phyloP scores from a whole-genome alignment of 2,797 vertebrate genomes.

The Pogoniulus pusillus region DNA sequence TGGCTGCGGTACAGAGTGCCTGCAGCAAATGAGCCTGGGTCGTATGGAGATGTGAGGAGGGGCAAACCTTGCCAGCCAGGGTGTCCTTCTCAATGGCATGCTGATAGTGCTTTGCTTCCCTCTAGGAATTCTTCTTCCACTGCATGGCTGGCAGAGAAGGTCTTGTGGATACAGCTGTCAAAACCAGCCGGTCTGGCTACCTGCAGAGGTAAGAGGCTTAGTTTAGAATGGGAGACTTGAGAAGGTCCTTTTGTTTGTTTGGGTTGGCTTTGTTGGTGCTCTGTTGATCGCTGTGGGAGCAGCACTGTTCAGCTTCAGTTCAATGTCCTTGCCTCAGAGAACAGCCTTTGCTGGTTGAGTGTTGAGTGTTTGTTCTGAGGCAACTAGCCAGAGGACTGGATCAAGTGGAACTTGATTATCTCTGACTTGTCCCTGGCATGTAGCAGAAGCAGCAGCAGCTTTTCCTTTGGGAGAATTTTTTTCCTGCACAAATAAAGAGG shows the following conservation, averaged over 20 bases:
- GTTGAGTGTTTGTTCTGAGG: not conserved
- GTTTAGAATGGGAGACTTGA: not conserved
- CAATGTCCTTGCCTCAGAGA: not conserved
- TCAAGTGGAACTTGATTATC: not conserved
- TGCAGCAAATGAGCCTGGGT: not conserved
- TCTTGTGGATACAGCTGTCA: conserved; percentile 96
- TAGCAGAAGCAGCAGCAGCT: not conserved
- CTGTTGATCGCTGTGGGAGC: not conserved
- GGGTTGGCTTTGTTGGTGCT: not conserved
- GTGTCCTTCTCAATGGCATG: not conserved
- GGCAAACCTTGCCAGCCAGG: not conserved
- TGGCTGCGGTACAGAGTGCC: not conserved
- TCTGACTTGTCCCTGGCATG: not conserved
- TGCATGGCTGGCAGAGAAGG: conserved; percentile 99
- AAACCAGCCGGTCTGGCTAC: conserved; percentile 97
- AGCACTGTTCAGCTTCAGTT: not conserved
- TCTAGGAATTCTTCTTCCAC: conserved; percentile 97
- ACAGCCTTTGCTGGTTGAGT: not conserved
- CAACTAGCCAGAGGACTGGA: not conserved
- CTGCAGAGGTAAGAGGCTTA: conserved; percentile 87
- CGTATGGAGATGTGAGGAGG: not conserved
- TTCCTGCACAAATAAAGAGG: not conserved
- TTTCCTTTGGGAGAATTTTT: not conserved
- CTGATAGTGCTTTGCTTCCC: not conserved
- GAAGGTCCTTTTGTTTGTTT: not conserved